phyloP scores from a whole-genome alignment of 2,888 invertebrate genomes.

The Linnaemya vulpina region DNA sequence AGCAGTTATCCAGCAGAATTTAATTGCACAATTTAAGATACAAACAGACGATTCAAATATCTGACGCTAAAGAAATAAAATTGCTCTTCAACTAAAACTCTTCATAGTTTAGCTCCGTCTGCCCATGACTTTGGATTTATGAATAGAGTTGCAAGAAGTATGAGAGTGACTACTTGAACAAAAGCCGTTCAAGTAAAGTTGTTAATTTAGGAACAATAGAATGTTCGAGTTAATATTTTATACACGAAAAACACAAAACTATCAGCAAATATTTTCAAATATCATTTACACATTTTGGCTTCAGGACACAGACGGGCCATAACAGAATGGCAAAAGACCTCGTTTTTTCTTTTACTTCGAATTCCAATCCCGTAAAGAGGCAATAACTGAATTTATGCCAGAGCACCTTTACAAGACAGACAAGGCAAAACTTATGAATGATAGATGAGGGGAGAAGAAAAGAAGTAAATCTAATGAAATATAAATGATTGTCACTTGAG shows the following conservation, averaged over 20 bases:
- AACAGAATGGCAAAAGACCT: neutral
- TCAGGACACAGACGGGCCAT: neutral
- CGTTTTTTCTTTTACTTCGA: no score
- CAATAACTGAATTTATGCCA: conserved; percentile 11
- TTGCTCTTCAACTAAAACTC: neutral
- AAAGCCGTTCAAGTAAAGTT: conserved; percentile 39
- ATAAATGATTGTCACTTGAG: conserved; percentile 67
- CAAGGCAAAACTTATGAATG: conserved; percentile 6
- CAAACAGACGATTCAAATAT: neutral
- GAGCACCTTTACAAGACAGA: conserved; percentile 24
- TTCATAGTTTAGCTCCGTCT: neutral
- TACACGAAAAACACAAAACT: conserved; percentile 38
- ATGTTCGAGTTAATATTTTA: conserved; percentile 30
- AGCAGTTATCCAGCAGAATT: conserved; percentile 56
- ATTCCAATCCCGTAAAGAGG: neutral
- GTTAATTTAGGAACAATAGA: conserved; percentile 69
- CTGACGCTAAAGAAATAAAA: no score
- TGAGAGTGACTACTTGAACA: neutral
- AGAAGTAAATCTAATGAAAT: conserved; percentile 57
- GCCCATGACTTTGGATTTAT: neutral
- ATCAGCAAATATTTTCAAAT: conserved; percentile 68
- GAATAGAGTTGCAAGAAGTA: neutral
- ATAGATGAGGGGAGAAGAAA: neutral
- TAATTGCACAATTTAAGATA: neutral
- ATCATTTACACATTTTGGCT: conserved; percentile 64